phyloP scores from a whole-genome alignment of 2,113 vertebrate genomes.

The Chaenocephalus aceratus region DNA sequence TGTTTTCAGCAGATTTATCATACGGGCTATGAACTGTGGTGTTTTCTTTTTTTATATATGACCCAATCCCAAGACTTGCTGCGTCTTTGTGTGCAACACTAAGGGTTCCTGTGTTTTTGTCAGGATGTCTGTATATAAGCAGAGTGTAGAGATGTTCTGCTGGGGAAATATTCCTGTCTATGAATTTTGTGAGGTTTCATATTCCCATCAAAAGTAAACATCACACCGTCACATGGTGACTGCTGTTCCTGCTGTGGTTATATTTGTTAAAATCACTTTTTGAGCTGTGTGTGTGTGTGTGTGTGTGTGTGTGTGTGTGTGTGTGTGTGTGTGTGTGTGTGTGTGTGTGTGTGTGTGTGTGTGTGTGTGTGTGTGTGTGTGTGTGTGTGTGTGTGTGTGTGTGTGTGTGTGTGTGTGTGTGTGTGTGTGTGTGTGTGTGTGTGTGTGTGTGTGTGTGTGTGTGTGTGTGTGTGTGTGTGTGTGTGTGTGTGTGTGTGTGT shows the following conservation, averaged over 20 bases:
- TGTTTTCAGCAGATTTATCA: background rate
- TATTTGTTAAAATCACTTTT: conserved; percentile 27
- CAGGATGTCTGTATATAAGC: conserved; percentile 50
- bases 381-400: background rate
- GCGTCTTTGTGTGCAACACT: conserved; percentile 61
- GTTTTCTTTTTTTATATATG: background rate
- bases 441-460: background rate
- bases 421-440: background rate
- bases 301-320: background rate
- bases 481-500: background rate
- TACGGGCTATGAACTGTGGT: conserved; percentile 58
- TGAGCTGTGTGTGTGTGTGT: conserved; percentile 20
- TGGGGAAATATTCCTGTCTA: conserved; percentile 60
- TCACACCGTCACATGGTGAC: conserved; percentile 34
- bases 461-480: background rate
- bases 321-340: background rate
- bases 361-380: background rate
- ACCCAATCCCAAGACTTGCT: background rate
- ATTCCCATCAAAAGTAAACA: conserved; percentile 13
- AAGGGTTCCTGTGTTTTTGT: conserved; percentile 63
- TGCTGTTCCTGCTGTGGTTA: conserved; percentile 60
- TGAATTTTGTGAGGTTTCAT: conserved; percentile 34
- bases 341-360: background rate
- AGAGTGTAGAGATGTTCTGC: background rate
- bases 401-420: background rate